Percentiles rank a stretch among this genome's conserved stretches.
These are phyloP conservation scores for Hyperoplus lanceolatus DNA, from an alignment of 2,797 vertebrate genomes.

Conservation along the genomic window DNA sequence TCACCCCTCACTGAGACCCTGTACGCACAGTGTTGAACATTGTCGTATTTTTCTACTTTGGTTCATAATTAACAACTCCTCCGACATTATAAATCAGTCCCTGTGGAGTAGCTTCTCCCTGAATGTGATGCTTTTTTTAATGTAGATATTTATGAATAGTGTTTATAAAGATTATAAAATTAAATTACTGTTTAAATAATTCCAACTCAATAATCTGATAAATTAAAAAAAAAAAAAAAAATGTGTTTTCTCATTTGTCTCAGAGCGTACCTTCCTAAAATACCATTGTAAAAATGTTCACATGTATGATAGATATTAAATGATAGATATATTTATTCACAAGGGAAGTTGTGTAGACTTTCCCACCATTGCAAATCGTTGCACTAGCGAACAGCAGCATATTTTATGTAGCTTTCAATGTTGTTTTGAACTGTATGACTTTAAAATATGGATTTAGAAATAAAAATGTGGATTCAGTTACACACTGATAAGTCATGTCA, in stretches of 20 bases:
- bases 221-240: neutral
- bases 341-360: slow-evolving; percentile 20
- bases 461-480: slow-evolving; percentile 9
- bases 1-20: slow-evolving; percentile 20
- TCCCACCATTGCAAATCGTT: neutral
- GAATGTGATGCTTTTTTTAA: slow-evolving; percentile 35
- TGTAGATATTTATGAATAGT: slow-evolving; percentile 38
- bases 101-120: neutral
- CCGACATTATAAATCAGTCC: neutral
- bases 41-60: neutral
- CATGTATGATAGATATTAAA: slow-evolving; percentile 27
- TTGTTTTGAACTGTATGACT: slow-evolving; percentile 10
- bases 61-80: slow-evolving; percentile 8
- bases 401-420: neutral
- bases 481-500: neutral
- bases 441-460: slow-evolving; percentile 43
- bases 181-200: slow-evolving; percentile 24
- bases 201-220: neutral
- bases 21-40: slow-evolving; percentile 22
- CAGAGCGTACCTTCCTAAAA: neutral
- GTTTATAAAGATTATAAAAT: slow-evolving; percentile 18
- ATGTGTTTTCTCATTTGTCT: slow-evolving; percentile 23
- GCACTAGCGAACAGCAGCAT: neutral
- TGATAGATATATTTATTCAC: slow-evolving; percentile 68
- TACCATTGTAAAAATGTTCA: slow-evolving; percentile 34